These are phyloP conservation scores for Panurus biarmicus DNA, from an alignment of 2,113 vertebrate genomes.

Conservation along the genomic window DNA sequence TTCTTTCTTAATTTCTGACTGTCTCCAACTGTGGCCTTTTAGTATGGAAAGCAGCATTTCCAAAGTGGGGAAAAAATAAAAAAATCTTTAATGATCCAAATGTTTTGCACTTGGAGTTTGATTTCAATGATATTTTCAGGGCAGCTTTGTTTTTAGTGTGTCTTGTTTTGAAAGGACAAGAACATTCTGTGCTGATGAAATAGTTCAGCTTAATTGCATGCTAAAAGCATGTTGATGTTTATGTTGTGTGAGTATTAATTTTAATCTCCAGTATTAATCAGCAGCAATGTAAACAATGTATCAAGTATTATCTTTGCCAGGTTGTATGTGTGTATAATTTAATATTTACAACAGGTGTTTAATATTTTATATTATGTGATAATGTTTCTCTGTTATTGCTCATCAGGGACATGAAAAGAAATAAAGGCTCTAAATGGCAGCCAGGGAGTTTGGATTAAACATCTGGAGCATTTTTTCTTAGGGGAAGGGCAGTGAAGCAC, in stretches of 20 bases:
- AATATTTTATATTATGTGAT: slow-evolving; percentile 44
- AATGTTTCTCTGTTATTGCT: slow-evolving; percentile 5
- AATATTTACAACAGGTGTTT: slow-evolving; percentile 40
- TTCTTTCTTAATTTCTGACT: neutral
- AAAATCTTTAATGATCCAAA: neutral
- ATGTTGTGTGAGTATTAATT: slow-evolving; percentile 42
- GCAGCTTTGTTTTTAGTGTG: neutral
- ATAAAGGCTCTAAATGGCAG: neutral
- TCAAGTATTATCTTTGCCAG: neutral
- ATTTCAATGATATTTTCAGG: slow-evolving; percentile 10
- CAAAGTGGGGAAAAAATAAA: accelerated
- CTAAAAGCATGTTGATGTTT: slow-evolving; percentile 55
- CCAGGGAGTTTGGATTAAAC: neutral
- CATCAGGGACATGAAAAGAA: neutral
- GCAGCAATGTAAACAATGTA: slow-evolving; percentile 26
- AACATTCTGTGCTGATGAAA: slow-evolving; percentile 38
- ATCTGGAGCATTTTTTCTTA: neutral
- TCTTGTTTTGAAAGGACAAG: neutral
- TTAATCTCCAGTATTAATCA: slow-evolving; percentile 57
- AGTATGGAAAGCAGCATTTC: neutral
- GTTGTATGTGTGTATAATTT: neutral
- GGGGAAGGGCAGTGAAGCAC: neutral
- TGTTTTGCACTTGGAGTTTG: neutral
- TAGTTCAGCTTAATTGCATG: slow-evolving; percentile 1
- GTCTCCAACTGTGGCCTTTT: neutral